Conservation (phyloP, 2,888 invertebrate species). For the Salpingus planirostris region DNA sequence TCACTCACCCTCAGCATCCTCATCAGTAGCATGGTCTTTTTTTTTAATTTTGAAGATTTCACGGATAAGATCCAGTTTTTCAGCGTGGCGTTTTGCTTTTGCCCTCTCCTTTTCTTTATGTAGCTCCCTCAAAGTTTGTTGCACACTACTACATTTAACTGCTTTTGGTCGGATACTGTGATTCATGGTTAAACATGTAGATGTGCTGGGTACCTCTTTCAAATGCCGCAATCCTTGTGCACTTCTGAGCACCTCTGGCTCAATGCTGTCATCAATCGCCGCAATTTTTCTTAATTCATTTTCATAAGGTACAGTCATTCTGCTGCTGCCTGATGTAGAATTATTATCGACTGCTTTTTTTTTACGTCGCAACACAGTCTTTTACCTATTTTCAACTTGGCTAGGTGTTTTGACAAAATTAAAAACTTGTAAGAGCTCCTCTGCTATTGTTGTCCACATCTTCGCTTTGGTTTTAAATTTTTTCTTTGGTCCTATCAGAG, state of each 20-base stretch:
- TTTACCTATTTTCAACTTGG: conserved; percentile 9
- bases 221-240: no score
- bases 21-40: neutral
- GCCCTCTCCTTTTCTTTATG: neutral
- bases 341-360: conserved; percentile 9
- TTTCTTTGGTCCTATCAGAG: no score
- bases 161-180: no score
- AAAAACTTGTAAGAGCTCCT: no score
- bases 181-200: no score
- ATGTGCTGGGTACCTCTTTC: no score
- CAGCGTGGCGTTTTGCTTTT: neutral
- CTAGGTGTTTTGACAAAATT: conserved; percentile 1
- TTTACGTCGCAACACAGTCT: conserved; percentile 11
- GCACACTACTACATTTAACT: neutral
- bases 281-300: conserved; percentile 11
- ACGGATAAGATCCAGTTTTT: neutral
- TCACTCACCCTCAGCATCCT: neutral
- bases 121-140: neutral
- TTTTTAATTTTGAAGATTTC: neutral
- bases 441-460: no score
- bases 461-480: no score
- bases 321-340: conserved; percentile 4
- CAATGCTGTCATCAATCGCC: conserved; percentile 14
- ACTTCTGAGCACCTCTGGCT: conserved; percentile 10
- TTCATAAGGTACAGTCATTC: conserved; percentile 6